A percentile compares a stretch with the other conserved stretches of the same genome.
Evolutionary conservation across 2,888 invertebrate genomes (phyloP).

Genomic region (Pyrgus malvae): DNA sequence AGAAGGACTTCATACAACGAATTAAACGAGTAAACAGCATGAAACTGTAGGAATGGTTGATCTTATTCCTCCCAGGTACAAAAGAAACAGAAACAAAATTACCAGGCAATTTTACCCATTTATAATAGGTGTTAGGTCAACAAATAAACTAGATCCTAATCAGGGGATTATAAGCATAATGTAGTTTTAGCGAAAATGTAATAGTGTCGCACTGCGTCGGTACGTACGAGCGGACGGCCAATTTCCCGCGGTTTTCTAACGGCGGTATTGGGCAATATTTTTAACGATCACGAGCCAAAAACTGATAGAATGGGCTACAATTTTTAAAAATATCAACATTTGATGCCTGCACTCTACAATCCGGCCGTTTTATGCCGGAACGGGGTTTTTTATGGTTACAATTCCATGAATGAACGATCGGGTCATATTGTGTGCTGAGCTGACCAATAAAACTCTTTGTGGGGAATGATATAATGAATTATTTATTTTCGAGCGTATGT

Average conservation of each 20-base stretch:
- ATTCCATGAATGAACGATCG: too few relatives aligned
- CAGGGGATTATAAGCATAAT: conserved; percentile 1
- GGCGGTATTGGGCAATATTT: conserved; percentile 1
- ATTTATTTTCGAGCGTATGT: too few relatives aligned
- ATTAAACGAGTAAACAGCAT: too few relatives aligned
- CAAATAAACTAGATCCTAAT: conserved; percentile 7
- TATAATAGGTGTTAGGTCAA: neutral
- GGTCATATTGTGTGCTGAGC: too few relatives aligned
- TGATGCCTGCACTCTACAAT: too few relatives aligned
- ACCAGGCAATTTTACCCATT: neutral
- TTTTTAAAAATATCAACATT: neutral
- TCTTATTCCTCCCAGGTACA: neutral
- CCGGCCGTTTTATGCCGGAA: too few relatives aligned
- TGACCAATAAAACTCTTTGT: too few relatives aligned
- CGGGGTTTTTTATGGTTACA: too few relatives aligned
- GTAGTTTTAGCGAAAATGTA: neutral
- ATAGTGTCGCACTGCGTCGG: conserved; percentile 11
- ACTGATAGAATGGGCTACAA: conserved; percentile 1
- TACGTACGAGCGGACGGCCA: neutral
- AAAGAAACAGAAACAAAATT: neutral
- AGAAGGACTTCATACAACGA: too few relatives aligned
- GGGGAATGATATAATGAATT: too few relatives aligned
- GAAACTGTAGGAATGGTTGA: too few relatives aligned
- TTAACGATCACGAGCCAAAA: conserved; percentile 1
- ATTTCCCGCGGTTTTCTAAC: neutral